Conservation (phyloP, 1,140 invertebrate species). For the Scaptodrosophila lebanonensis region DNA sequence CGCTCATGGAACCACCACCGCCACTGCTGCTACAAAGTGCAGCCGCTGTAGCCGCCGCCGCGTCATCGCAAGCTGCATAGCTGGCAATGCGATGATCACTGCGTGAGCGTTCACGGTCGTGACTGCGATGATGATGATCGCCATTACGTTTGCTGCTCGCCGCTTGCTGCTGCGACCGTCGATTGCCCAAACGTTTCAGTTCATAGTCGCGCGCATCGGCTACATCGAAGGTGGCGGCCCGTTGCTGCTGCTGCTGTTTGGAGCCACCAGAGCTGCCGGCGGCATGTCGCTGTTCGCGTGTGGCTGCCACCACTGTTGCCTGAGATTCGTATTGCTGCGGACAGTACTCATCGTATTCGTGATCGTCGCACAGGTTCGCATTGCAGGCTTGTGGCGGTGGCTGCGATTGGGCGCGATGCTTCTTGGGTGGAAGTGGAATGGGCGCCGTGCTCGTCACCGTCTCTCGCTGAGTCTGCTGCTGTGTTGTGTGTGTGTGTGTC, state of each 20-base stretch:
- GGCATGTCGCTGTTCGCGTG: not conserved
- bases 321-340: conserved; percentile 58
- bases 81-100: conserved; percentile 71
- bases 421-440: conserved; percentile 67
- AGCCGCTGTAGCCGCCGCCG: not conserved
- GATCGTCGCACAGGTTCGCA: conserved; percentile 67
- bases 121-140: conserved; percentile 56
- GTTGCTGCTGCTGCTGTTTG: conserved; percentile 48
- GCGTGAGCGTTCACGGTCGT: conserved; percentile 64
- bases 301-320: conserved; percentile 12
- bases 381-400: conserved; percentile 44
- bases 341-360: conserved; percentile 71
- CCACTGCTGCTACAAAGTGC: conserved; percentile 27
- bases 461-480: conserved; percentile 18
- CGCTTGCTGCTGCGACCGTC: conserved; percentile 64
- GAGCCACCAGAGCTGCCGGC: conserved; percentile 13
- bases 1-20: conserved; percentile 53
- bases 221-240: conserved; percentile 67
- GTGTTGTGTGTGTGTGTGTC: conserved; percentile 32
- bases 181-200: conserved; percentile 65
- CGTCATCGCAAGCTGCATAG: conserved; percentile 63
- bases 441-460: conserved; percentile 26
- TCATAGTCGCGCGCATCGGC: conserved; percentile 71
- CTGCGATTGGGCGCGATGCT: conserved; percentile 56
- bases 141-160: conserved; percentile 55